Conservation (phyloP, 1,140 invertebrate species). For the Stratiolaelaps scimitus region DNA sequence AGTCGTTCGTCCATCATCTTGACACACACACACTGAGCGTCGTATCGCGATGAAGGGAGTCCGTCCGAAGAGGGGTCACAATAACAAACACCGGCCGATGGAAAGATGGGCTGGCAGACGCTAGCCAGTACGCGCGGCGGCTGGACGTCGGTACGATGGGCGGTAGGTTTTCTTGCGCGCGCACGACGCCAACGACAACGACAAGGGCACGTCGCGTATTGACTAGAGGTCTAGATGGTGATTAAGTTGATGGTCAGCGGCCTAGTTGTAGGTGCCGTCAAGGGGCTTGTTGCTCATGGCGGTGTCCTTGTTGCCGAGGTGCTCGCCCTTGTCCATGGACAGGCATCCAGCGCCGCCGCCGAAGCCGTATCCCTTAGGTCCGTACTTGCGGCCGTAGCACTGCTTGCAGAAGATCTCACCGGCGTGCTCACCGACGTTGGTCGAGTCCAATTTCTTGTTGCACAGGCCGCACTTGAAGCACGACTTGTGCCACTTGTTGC, state of each 20-base stretch:
- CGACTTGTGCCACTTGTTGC: slow-evolving; percentile 95
- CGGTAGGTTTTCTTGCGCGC: no score
- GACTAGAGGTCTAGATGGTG: no score
- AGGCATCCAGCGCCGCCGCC: slow-evolving; percentile 90
- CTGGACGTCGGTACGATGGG: no score
- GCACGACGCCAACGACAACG: no score
- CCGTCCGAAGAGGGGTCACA: no score
- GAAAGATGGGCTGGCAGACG: no score
- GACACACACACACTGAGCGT: no score
- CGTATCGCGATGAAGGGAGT: no score
- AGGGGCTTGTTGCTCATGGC: slow-evolving; percentile 27
- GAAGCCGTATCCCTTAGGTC: slow-evolving; percentile 95
- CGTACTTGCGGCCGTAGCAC: slow-evolving; percentile 90
- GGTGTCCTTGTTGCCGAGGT: slow-evolving; percentile 45
- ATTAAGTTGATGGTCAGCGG: neutral
- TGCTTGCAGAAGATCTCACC: slow-evolving; percentile 87
- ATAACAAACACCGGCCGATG: no score
- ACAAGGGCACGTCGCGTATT: no score
- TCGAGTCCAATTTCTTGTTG: slow-evolving; percentile 91
- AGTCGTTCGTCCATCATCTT: no score
- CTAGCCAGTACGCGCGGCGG: no score
- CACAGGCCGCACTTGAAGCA: slow-evolving; percentile 99
- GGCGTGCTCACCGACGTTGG: slow-evolving; percentile 90
- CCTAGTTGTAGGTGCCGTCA: slow-evolving; percentile 25
- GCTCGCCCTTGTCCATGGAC: slow-evolving; percentile 81